These are phyloP conservation scores for Cryptotermes secundus DNA, from an alignment of 1,140 invertebrate species.

Conservation along the genomic window DNA sequence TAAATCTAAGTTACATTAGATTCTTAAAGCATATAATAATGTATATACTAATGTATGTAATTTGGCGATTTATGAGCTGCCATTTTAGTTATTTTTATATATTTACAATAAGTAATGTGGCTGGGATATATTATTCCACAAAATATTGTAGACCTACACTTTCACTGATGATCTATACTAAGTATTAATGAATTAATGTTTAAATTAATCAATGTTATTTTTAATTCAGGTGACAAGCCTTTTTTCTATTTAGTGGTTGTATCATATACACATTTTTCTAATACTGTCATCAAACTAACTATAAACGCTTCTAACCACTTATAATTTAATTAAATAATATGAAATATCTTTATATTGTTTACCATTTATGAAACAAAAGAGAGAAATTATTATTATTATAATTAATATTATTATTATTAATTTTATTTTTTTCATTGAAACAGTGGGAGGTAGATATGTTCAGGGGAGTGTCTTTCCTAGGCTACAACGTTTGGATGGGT, in stretches of 20 bases:
- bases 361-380: conserved; percentile 3
- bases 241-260: background rate
- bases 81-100: conserved; percentile 8
- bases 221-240: conserved; percentile 14
- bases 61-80: background rate
- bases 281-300: conserved; percentile 9
- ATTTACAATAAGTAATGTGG: conserved; percentile 10
- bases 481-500: background rate
- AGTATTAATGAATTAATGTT: background rate
- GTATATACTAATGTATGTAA: background rate
- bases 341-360: conserved; percentile 12
- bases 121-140: background rate
- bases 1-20: background rate
- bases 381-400: background rate
- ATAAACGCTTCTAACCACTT: background rate
- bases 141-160: background rate
- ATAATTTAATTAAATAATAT: background rate
- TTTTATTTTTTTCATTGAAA: background rate
- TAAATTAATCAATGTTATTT: background rate
- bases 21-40: conserved; percentile 8
- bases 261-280: background rate
- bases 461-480: background rate
- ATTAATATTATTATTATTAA: too few relatives aligned
- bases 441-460: conserved; percentile 3
- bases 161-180: background rate